Percentiles rank a stretch among this genome's conserved stretches.
Evolutionary conservation across 2,797 vertebrate species (phyloP).

Genomic region (Falco novaeseelandiae): DNA sequence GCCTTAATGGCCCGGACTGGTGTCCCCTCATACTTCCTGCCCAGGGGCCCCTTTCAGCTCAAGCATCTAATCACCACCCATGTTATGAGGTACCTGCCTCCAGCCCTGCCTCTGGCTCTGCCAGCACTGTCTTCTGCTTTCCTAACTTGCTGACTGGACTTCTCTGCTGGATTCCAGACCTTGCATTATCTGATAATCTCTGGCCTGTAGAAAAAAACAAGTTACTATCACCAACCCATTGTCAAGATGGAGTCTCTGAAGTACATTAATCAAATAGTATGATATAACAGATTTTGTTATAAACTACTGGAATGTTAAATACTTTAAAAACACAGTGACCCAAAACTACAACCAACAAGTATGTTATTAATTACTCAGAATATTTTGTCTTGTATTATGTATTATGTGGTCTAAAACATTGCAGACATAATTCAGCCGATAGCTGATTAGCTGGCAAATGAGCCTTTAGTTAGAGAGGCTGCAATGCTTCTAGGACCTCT

Average conservation of each 20-base stretch:
- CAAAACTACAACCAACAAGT: not conserved
- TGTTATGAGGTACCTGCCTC: not conserved
- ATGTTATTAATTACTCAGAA: not conserved
- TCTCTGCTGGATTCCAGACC: not conserved
- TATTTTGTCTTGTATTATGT: not conserved
- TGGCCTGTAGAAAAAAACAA: not conserved
- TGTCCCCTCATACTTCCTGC: not conserved
- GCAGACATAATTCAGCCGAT: not conserved
- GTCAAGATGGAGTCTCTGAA: not conserved
- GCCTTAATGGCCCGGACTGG: not conserved
- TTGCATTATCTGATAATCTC: not conserved
- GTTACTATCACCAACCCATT: not conserved
- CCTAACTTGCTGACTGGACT: not conserved
- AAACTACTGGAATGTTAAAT: not conserved
- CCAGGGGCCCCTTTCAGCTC: not conserved
- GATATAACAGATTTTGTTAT: not conserved
- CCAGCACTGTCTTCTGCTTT: not conserved
- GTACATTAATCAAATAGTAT: not conserved
- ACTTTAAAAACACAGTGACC: not conserved
- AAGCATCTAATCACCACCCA: not conserved
- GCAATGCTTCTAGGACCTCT: not conserved
- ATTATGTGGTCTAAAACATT: not conserved
- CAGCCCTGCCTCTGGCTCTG: not conserved
- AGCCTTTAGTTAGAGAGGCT: not conserved
- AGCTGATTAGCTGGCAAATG: slow-evolving; percentile 10